These are phyloP conservation scores for Phyllostomus discolor DNA, from an alignment of 2,113 vertebrate species.

Conservation along the genomic window DNA sequence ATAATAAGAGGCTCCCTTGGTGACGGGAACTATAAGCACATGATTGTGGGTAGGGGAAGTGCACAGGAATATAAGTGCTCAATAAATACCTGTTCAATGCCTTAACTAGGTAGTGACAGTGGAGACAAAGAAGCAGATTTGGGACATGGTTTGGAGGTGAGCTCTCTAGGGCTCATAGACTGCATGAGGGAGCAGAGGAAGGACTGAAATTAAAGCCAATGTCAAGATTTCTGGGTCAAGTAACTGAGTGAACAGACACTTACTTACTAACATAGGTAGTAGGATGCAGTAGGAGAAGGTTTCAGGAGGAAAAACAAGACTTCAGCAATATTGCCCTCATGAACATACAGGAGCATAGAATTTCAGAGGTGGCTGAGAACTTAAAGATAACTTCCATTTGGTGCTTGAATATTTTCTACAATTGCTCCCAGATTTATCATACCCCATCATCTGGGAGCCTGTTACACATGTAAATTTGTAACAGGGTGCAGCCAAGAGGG, in stretches of 20 bases:
- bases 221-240: neutral
- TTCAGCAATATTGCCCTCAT: neutral
- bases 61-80: neutral
- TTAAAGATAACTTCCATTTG: neutral
- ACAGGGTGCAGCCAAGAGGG: no score
- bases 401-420: neutral
- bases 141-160: neutral
- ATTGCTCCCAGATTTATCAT: neutral
- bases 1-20: neutral
- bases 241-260: neutral
- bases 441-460: neutral
- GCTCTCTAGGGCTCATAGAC: neutral
- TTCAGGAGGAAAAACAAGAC: neutral
- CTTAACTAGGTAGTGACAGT: neutral
- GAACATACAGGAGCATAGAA: neutral
- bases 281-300: neutral
- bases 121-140: neutral
- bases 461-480: neutral
- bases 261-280: neutral
- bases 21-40: neutral
- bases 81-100: no score
- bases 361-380: neutral
- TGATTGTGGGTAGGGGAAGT: neutral
- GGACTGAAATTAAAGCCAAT: neutral
- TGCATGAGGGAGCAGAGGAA: neutral